A percentile compares a stretch with the other conserved stretches of the same genome.
These are phyloP conservation scores for Trachelipus rathkii DNA, from an alignment of 1,140 invertebrate genomes.

Conservation along the genomic window DNA sequence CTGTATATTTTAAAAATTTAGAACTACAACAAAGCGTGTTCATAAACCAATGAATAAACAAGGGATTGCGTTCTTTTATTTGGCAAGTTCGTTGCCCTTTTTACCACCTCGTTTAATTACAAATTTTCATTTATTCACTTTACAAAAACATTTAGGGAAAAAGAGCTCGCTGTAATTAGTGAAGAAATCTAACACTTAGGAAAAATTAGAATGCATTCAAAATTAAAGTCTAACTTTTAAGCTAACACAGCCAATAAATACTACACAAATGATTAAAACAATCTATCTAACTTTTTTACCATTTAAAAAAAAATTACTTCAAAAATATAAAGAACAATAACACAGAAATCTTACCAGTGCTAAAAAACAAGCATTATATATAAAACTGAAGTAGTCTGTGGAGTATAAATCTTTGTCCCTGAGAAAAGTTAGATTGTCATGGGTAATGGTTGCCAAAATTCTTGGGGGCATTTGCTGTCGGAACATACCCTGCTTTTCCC, in stretches of 20 bases:
- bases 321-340: background rate
- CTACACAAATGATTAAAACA: background rate
- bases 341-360: slow-evolving; percentile 44
- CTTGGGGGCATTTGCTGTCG: slow-evolving; percentile 54
- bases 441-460: slow-evolving; percentile 52
- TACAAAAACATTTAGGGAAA: no score
- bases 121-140: no score
- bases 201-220: no score
- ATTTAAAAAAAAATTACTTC: background rate
- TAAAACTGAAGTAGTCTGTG: slow-evolving; percentile 57
- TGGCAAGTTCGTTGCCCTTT: no score
- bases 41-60: no score
- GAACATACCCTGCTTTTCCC: slow-evolving; percentile 55
- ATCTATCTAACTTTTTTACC: background rate
- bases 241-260: background rate
- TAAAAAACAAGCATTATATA: slow-evolving; percentile 53
- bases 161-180: no score
- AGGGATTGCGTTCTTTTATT: no score
- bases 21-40: no score
- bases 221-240: no score
- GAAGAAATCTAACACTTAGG: no score
- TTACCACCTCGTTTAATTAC: no score
- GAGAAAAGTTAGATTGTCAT: slow-evolving; percentile 57
- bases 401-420: slow-evolving; percentile 57
- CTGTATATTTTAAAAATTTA: no score